Evolutionary conservation across 2,888 invertebrate genomes (phyloP).

Genomic region (Endomychus coccineus): DNA sequence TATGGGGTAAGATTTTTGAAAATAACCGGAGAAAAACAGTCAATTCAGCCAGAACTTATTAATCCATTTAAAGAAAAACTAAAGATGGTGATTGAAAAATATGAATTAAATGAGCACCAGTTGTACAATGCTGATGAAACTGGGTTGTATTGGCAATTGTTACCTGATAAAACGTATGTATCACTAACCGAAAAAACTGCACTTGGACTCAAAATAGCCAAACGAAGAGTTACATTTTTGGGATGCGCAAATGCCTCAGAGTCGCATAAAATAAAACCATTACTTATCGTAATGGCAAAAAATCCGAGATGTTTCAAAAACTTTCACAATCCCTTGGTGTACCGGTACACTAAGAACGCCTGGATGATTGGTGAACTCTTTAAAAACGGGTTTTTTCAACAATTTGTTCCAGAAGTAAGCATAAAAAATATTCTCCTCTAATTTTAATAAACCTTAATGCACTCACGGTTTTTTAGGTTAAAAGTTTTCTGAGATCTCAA

Average conservation of each 20-base stretch:
- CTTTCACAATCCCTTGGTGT: conserved; percentile 11
- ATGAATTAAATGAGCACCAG: too few species aligned
- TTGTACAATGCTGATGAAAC: conserved; percentile 22
- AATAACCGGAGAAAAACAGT: conserved; percentile 18
- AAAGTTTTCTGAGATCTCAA: conserved; percentile 2
- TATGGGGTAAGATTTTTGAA: conserved; percentile 11
- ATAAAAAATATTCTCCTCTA: too few species aligned
- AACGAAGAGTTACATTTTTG: conserved; percentile 20
- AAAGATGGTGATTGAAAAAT: too few species aligned
- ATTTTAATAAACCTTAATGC: too few species aligned
- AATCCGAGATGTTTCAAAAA: conserved; percentile 16
- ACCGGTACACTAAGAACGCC: conserved; percentile 14
- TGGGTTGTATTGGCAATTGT: conserved; percentile 19
- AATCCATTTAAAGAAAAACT: too few species aligned
- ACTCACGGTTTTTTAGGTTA: conserved; percentile 1
- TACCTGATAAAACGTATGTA: conserved; percentile 20
- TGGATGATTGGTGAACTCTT: conserved; percentile 17
- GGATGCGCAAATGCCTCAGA: conserved; percentile 17
- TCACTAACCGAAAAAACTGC: conserved; percentile 16
- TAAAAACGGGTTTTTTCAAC: conserved; percentile 13
- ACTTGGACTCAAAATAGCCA: conserved; percentile 16
- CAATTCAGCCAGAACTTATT: conserved; percentile 12
- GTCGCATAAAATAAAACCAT: conserved; percentile 16
- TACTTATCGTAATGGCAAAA: conserved; percentile 18
- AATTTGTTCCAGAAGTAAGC: conserved; percentile 6